phyloP scores from a whole-genome alignment of 2,888 invertebrate genomes.

The Deilephila porcellus region DNA sequence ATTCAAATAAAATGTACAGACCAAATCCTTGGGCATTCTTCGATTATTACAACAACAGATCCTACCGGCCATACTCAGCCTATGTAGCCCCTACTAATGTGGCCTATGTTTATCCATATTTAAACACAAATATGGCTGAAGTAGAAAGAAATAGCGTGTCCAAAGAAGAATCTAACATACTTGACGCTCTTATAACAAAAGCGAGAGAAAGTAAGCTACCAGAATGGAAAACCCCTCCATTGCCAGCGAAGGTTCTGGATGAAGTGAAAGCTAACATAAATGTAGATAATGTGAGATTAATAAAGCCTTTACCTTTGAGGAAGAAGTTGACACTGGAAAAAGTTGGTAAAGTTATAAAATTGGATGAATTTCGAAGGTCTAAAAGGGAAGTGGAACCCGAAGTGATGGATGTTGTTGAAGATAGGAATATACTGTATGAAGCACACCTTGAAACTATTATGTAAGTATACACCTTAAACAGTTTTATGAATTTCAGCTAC shows the following conservation, averaged over 20 bases:
- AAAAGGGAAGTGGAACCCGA: constrained; percentile 48
- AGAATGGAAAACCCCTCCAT: constrained; percentile 66
- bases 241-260: constrained; percentile 60
- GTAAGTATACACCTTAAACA: constrained; percentile 57
- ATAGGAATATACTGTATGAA: constrained; percentile 46
- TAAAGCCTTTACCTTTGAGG: constrained; percentile 59
- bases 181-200: constrained; percentile 31
- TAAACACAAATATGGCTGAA: constrained; percentile 42
- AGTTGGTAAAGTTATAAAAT: constrained; percentile 64
- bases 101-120: constrained; percentile 46
- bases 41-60: constrained; percentile 44
- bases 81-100: constrained; percentile 41
- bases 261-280: constrained; percentile 69
- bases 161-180: constrained; percentile 33
- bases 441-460: constrained; percentile 62
- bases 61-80: constrained; percentile 42
- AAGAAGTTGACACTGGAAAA: constrained; percentile 69
- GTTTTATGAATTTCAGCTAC: too few relatives aligned
- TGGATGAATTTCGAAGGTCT: constrained; percentile 58
- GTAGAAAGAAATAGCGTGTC: constrained; percentile 34
- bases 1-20: constrained; percentile 35
- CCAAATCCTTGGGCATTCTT: constrained; percentile 51
- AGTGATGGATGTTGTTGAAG: constrained; percentile 4
- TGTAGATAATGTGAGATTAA: constrained; percentile 55
- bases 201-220: constrained; percentile 40